Evolutionary conservation across 2,888 invertebrate genomes (phyloP).

Genomic region (Eilema sororculum): DNA sequence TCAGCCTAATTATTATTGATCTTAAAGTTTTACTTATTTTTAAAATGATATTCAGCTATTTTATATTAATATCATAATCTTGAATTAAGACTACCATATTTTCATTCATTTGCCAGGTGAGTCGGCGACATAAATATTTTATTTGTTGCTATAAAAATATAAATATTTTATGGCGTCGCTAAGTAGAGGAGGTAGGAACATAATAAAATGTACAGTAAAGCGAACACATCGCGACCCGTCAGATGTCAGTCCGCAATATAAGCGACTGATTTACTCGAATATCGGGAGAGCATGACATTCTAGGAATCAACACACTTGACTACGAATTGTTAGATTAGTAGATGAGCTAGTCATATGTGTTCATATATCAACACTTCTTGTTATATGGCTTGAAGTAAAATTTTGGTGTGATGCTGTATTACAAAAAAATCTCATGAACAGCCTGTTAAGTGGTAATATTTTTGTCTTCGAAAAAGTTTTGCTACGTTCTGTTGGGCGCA

Average conservation of each 20-base stretch:
- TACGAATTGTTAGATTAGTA: not conserved
- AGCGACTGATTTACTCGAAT: slow-evolving; percentile 9
- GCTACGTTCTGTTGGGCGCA: too few relatives aligned
- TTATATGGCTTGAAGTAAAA: not conserved
- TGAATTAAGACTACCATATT: slow-evolving; percentile 48
- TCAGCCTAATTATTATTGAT: too few relatives aligned
- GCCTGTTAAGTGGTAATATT: too few relatives aligned
- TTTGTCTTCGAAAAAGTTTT: too few relatives aligned
- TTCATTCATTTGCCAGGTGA: slow-evolving; percentile 48
- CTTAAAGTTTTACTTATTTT: too few relatives aligned
- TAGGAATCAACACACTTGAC: slow-evolving; percentile 1
- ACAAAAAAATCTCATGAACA: too few relatives aligned
- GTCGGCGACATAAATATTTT: slow-evolving; percentile 55
- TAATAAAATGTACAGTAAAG: slow-evolving; percentile 45
- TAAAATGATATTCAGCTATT: slow-evolving; percentile 4
- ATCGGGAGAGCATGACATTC: not conserved
- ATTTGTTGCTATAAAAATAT: slow-evolving; percentile 59
- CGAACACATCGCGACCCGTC: slow-evolving; percentile 38
- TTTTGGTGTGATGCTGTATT: not conserved
- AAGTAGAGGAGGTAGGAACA: slow-evolving; percentile 43
- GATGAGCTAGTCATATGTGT: not conserved
- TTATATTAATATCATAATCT: slow-evolving; percentile 38
- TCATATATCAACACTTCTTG: not conserved
- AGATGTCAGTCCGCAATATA: slow-evolving; percentile 11
- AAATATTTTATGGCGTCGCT: slow-evolving; percentile 56